A percentile compares a stretch with the other conserved stretches of the same genome.
Conservation (phyloP, 1,140 invertebrate genomes). For the Orchestia grillus region DNA sequence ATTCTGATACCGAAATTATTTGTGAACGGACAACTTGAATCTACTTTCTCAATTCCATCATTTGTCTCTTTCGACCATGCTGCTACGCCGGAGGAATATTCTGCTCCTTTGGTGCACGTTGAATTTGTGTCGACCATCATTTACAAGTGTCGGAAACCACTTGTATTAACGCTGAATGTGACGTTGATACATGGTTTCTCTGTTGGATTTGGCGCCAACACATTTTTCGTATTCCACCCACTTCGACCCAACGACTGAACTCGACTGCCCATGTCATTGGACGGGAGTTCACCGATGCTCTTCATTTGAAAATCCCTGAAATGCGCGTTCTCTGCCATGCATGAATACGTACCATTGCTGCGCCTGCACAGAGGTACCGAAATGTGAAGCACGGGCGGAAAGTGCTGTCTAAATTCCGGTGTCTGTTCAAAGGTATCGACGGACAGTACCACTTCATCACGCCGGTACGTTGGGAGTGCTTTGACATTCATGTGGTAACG, state of each 20-base stretch:
- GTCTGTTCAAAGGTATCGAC: constrained; percentile 15
- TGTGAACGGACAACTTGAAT: neutral
- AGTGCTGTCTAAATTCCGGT: neutral
- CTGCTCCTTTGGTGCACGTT: neutral
- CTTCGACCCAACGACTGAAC: neutral
- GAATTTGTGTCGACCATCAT: neutral
- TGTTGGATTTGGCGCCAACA: neutral
- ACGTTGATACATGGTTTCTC: no score
- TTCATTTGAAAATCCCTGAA: neutral
- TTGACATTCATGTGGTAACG: neutral
- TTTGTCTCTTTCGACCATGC: neutral
- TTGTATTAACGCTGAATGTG: no score
- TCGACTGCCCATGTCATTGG: neutral
- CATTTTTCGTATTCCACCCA: neutral
- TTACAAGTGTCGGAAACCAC: no score
- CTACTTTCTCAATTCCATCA: no score
- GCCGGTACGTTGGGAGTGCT: neutral
- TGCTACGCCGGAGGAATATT: neutral
- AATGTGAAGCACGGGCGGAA: neutral
- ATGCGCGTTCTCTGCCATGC: neutral
- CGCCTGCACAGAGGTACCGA: neutral
- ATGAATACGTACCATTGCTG: neutral
- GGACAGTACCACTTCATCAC: neutral
- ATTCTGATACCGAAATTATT: neutral
- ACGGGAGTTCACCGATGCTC: neutral